Conservation (phyloP, 2,888 invertebrate species). For the Ceramica pisi region DNA sequence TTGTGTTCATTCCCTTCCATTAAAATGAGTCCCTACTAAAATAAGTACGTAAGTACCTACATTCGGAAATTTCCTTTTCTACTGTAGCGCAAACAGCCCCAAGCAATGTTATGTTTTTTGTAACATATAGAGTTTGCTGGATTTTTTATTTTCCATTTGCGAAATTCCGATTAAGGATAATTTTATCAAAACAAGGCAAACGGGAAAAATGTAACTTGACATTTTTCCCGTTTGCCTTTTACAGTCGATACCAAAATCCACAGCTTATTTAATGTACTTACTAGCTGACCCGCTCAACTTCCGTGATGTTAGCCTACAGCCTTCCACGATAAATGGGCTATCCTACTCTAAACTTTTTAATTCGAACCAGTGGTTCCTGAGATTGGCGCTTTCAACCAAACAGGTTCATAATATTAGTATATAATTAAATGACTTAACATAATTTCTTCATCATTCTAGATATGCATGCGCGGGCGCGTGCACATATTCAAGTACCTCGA, state of each 20-base stretch:
- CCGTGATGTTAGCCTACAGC: too few species aligned
- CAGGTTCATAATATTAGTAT: too few species aligned
- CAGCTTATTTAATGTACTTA: too few species aligned
- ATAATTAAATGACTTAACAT: background rate
- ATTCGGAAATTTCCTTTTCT: slow-evolving; percentile 20
- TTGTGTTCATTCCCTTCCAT: slow-evolving; percentile 5
- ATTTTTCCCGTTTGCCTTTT: background rate
- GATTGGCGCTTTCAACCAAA: too few species aligned
- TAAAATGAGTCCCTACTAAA: background rate
- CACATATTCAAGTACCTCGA: slow-evolving; percentile 99
- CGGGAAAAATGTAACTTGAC: background rate
- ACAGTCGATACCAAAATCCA: background rate
- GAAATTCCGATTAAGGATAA: background rate
- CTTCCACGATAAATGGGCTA: too few species aligned
- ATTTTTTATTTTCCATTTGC: background rate
- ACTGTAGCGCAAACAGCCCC: background rate
- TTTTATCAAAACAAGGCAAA: background rate
- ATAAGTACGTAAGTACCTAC: background rate
- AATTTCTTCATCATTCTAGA: slow-evolving; percentile 84
- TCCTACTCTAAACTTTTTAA: too few species aligned
- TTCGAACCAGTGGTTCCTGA: too few species aligned
- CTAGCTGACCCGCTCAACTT: too few species aligned
- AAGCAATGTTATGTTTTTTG: slow-evolving; percentile 6
- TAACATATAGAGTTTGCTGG: background rate
- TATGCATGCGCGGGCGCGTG: slow-evolving; percentile 97